Percentiles rank a stretch among this genome's conserved stretches.
Evolutionary conservation across 1,140 invertebrate species (phyloP).

Genomic region (Cherax quadricarinatus): DNA sequence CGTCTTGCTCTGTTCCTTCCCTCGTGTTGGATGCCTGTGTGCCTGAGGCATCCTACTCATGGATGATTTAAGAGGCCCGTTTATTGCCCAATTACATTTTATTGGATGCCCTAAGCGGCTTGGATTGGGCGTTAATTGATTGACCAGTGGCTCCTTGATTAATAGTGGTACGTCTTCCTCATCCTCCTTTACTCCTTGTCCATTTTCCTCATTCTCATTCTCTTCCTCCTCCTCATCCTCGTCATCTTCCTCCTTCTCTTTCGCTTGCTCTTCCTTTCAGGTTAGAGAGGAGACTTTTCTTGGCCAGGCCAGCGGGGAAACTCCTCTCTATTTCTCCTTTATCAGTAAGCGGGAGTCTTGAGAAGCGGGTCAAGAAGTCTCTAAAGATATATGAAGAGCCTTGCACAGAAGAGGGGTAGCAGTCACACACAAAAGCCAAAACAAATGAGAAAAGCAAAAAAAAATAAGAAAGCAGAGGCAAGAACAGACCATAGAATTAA

Average conservation of each 20-base stretch:
- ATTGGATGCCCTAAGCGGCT: conserved; percentile 46
- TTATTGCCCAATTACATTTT: conserved; percentile 67
- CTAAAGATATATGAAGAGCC: not conserved
- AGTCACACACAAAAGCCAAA: no score
- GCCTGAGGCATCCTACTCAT: not conserved
- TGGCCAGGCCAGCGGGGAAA: no score
- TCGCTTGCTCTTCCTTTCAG: no score
- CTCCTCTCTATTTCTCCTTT: not conserved
- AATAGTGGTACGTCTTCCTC: conserved; percentile 24
- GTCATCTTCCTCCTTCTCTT: not conserved
- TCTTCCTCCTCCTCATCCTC: not conserved
- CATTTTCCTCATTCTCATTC: not conserved
- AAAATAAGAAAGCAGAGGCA: no score
- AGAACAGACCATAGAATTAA: no score
- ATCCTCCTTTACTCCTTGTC: no score
- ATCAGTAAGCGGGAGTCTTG: not conserved
- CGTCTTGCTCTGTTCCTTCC: not conserved
- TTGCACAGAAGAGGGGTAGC: not conserved
- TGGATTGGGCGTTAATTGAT: conserved; percentile 63
- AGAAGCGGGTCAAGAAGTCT: not conserved
- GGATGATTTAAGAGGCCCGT: conserved; percentile 43
- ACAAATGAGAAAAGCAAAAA: no score
- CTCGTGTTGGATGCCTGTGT: not conserved
- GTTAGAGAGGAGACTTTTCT: no score
- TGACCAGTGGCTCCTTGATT: conserved; percentile 64